These are phyloP conservation scores for Hydrotaea diabolus DNA, from an alignment of 2,888 invertebrate genomes.

Conservation along the genomic window DNA sequence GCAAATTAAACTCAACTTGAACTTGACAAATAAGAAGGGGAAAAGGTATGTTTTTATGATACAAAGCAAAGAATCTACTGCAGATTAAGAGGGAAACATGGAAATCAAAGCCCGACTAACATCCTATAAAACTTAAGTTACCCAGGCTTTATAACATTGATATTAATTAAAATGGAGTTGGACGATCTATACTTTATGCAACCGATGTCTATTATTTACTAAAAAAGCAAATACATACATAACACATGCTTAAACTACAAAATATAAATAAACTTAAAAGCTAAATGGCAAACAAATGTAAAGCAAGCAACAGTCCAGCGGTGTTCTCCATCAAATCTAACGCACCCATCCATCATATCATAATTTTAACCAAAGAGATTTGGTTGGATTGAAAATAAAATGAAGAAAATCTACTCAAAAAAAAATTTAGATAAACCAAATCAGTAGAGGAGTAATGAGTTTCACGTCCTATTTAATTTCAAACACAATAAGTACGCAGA, in stretches of 20 bases:
- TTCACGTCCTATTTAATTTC: background rate
- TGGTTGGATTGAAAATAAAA: background rate
- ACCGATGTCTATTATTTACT: no score
- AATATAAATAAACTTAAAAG: constrained; percentile 34
- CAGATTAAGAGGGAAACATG: no score
- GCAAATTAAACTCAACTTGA: no score
- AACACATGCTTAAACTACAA: constrained; percentile 50
- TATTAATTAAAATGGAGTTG: background rate
- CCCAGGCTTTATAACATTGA: background rate
- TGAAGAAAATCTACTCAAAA: constrained; percentile 4
- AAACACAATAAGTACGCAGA: background rate
- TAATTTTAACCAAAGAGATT: constrained; percentile 24
- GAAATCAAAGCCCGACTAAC: no score
- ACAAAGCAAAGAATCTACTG: no score
- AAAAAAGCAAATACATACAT: constrained; percentile 38
- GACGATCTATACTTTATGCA: no score
- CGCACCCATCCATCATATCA: constrained; percentile 39
- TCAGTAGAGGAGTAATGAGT: background rate
- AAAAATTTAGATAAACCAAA: constrained; percentile 5
- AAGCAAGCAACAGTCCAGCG: constrained; percentile 65
- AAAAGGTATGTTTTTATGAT: no score
- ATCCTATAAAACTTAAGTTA: no score
- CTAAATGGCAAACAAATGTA: constrained; percentile 18
- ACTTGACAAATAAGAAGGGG: no score
- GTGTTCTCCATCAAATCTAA: constrained; percentile 52